phyloP scores from a whole-genome alignment of 2,797 vertebrate species.

The Acanthornis magna region DNA sequence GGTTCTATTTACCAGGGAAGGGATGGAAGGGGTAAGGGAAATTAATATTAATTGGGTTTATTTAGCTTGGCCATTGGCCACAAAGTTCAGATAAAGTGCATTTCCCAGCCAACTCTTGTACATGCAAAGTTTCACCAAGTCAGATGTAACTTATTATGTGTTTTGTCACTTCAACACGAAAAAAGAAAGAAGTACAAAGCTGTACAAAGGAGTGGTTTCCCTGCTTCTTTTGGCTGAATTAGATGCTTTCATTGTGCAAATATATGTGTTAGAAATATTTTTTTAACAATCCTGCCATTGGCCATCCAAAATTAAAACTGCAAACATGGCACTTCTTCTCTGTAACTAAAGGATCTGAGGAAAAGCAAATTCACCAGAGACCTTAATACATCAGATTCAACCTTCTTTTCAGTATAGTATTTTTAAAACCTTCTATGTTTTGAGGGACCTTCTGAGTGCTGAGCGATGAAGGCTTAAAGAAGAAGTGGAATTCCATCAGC shows the following conservation, averaged over 20 bases:
- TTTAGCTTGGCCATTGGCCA: slow-evolving; percentile 75
- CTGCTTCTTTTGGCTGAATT: slow-evolving; percentile 19
- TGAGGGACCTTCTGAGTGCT: background rate
- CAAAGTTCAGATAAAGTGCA: slow-evolving; percentile 75
- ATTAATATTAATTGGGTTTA: slow-evolving; percentile 78
- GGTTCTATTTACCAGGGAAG: slow-evolving; percentile 72
- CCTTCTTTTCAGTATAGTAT: background rate
- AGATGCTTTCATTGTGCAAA: slow-evolving; percentile 25
- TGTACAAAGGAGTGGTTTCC: background rate
- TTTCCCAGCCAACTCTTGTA: slow-evolving; percentile 44
- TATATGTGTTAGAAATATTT: background rate
- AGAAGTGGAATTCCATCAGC: background rate
- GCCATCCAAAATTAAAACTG: slow-evolving; percentile 6
- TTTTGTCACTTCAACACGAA: slow-evolving; percentile 45
- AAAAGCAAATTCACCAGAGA: slow-evolving; percentile 9
- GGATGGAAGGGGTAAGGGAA: slow-evolving; percentile 71
- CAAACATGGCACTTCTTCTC: background rate
- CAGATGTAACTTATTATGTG: slow-evolving; percentile 54
- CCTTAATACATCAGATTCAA: background rate
- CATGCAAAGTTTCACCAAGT: slow-evolving; percentile 58
- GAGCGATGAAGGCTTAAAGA: background rate
- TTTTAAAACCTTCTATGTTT: background rate
- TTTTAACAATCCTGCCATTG: background rate
- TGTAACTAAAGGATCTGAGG: background rate
- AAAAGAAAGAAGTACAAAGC: slow-evolving; percentile 6